These are phyloP conservation scores for Chrysaora quinquecirrha DNA, from an alignment of 30 jellyfish, hydroid and myxozoan genomes.

Conservation along the genomic window DNA sequence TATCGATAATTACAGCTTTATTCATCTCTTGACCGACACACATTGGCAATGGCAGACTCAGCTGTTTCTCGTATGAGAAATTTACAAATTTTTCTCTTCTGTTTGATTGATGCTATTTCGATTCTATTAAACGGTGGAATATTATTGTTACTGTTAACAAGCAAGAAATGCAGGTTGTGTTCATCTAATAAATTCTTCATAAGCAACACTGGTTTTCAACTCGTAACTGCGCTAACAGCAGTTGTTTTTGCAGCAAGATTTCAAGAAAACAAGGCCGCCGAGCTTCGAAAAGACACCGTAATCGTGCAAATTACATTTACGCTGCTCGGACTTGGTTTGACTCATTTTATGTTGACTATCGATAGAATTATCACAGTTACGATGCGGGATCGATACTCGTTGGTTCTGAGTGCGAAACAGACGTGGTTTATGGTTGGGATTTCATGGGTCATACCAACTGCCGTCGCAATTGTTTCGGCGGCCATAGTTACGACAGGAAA, in stretches of 20 bases:
- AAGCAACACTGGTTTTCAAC: conserved; percentile 46
- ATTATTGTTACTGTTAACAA: conserved; percentile 15
- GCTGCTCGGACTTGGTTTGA: conserved; percentile 59
- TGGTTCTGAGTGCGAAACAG: conserved; percentile 36
- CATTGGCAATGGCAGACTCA: conserved; percentile 37
- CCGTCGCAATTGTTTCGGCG: conserved; percentile 55
- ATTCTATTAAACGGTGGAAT: conserved; percentile 52
- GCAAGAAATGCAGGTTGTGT: conserved; percentile 38
- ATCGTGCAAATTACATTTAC: conserved; percentile 76
- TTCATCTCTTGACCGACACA: conserved; percentile 5
- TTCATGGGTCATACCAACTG: conserved; percentile 69
- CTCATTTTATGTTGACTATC: conserved; percentile 61
- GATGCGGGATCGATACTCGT: conserved; percentile 31
- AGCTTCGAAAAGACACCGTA: conserved; percentile 71
- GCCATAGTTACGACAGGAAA: conserved; percentile 48
- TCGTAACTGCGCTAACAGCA: conserved; percentile 64
- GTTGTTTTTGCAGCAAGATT: conserved; percentile 50
- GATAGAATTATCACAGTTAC: conserved; percentile 53
- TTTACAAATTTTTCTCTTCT: conserved; percentile 68
- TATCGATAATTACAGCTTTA: too few species aligned
- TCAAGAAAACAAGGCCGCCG: conserved; percentile 45
- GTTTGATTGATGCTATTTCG: conserved; percentile 55
- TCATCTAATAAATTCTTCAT: conserved; percentile 47
- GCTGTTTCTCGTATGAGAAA: conserved; percentile 64
- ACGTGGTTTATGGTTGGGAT: conserved; percentile 59